Evolutionary conservation across 2,797 vertebrate genomes (phyloP), one percentile per base, ranked within the genome.

Genomic region (Arnoldichthys spilopterus): DNA sequence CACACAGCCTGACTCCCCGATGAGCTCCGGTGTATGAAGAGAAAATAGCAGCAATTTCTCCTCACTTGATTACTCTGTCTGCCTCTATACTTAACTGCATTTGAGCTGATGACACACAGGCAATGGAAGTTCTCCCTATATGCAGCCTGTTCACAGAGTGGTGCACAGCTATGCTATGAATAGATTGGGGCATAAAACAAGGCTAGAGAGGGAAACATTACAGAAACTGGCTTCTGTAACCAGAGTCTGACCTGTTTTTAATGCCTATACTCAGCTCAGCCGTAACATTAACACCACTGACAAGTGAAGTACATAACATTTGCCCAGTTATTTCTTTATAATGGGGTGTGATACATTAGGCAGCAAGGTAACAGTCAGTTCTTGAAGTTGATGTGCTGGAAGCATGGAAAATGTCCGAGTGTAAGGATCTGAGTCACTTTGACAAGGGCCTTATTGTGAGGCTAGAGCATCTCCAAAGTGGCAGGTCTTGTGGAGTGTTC

Each of bases 1-100:
- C 67, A 51, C 67, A 69, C 67, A 63, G 72, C 56, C 54, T 24
- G n/a, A 20, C 51, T 34, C 64, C 16, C 70, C 67, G 69, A 72
- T 72, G 54, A 56, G 61, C 61, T 58, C 13, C 54, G 59, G 22
- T 67, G 62, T 28, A 63, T 61, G 72, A 30, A 40, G 75, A 73
- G 53, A 80, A 77, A 82, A 74, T 62, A 66, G 70, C 71, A 61
- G 75, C 72, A 71, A 68, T 62, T 49, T 54, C 37, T 53, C 61
- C 47, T 43, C 20, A 66, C 24, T 45, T 34, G 54, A 74, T 77
- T 77, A 74, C 18, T 28, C 64, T 66, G 20, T 45, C 53, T 45
- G 58, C 64, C 26, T 43, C 54, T 82, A 63, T 61, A 77, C 75
- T 61, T 74, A 67, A 70, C 73, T 62, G 30, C 53, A 32, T 53